phyloP scores from a whole-genome alignment of 2,113 vertebrate genomes.

The Erpornis zantholeuca region DNA sequence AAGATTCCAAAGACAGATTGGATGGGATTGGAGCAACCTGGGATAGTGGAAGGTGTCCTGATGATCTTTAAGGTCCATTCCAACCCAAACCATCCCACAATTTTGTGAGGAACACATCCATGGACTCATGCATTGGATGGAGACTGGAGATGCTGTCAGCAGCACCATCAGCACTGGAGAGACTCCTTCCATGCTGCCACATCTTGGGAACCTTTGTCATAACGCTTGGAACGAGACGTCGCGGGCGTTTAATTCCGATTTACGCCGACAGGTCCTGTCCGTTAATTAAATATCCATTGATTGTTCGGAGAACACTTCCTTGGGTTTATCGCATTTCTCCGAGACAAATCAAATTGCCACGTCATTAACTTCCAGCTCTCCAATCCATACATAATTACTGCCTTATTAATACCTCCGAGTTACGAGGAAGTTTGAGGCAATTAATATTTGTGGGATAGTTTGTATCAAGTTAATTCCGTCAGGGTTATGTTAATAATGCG shows the following conservation, averaged over 20 bases:
- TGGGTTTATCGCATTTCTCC: slow-evolving; percentile 20
- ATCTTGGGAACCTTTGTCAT: not conserved
- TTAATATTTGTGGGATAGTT: slow-evolving; percentile 65
- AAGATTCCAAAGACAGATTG: not conserved
- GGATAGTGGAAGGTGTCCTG: not conserved
- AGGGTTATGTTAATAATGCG: slow-evolving; percentile 59
- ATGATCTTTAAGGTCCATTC: not conserved
- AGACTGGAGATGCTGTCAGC: not conserved
- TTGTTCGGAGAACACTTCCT: slow-evolving; percentile 61
- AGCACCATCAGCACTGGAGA: accelerated
- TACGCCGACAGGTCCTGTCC: not conserved
- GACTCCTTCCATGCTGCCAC: accelerated
- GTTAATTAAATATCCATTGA: slow-evolving; percentile 69
- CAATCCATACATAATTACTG: slow-evolving; percentile 62
- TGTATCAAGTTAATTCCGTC: slow-evolving; percentile 47
- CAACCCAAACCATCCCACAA: not conserved
- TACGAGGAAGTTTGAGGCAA: slow-evolving; percentile 57
- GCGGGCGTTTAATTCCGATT: slow-evolving; percentile 7
- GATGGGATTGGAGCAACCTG: not conserved
- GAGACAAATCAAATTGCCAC: slow-evolving; percentile 52
- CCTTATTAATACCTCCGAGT: slow-evolving; percentile 62
- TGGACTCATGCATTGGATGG: accelerated
- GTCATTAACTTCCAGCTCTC: slow-evolving; percentile 58
- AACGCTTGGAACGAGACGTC: not conserved
- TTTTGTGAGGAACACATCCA: not conserved